Evolutionary conservation across 1,140 invertebrate genomes (phyloP), one percentile per base, ranked within the genome.

Genomic region (Fragariocoptes setiger): DNA sequence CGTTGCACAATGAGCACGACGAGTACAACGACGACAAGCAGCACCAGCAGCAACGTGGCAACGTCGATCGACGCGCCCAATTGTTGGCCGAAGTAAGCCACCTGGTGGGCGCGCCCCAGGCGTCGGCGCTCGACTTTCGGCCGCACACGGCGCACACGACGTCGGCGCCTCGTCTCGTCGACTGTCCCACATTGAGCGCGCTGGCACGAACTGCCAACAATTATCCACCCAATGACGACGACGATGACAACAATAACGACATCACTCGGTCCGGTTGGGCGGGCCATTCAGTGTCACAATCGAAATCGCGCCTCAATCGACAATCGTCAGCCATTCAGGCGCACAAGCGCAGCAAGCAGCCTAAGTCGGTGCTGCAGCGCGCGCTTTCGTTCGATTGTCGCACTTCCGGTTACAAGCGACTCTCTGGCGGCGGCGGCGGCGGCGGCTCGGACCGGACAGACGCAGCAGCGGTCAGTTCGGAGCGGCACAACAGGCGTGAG

Each of bases 361-460:
- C 22, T 3, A 44, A 44, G 21, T 25, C 38, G 17, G 38, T 35
- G 5, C 21, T 47, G n/a, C 40, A 46, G 19, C 39, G 46, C n/a
- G 44, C 46, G 1, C 42, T 42, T 16, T 38, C 31, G 12, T 47
- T 47, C 38, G 44, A 47, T 38, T 42, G 31, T 14, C 18, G 38
- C n/a, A n/a, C n/a, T n/a, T 35, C 39, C 36, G 44, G 44, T 14
- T 47, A 47, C 37, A 40, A 43, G 12, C 35, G 46, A 22, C 21
- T 47, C 3, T 37, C 42, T 8, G 25, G 25, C 25, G 25, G 25
- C 25, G 8, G 8, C 25, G 25, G 25, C 8, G 25, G 25, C 25
- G 8, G n/a, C 25, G 8, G 8, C 25, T n/a, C 8, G 25, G 8
- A 8, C 25, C 8, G 25, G 8, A 8, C 8, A 31, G 25, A 31